Conservation (phyloP, 2,888 invertebrate genomes). For the Heliothis peltigera region DNA sequence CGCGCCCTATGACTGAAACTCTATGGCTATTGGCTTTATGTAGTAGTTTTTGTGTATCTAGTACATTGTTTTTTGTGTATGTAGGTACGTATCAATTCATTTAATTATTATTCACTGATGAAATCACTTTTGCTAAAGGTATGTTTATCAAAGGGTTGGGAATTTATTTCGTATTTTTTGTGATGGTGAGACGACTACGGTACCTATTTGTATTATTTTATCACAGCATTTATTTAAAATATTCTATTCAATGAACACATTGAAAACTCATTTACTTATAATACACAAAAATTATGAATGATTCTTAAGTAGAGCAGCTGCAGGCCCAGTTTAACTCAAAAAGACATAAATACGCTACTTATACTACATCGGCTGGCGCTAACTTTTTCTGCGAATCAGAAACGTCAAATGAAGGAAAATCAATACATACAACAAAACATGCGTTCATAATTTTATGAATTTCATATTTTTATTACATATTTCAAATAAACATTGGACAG, state of each 20-base stretch:
- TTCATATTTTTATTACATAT: no score
- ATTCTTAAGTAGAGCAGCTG: slow-evolving; percentile 5
- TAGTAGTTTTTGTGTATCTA: not conserved
- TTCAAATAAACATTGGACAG: no score
- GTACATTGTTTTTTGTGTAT: not conserved
- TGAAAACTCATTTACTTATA: not conserved
- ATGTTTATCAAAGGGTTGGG: slow-evolving; percentile 3
- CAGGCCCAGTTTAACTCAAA: slow-evolving; percentile 22
- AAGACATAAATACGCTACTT: slow-evolving; percentile 22
- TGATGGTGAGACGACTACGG: slow-evolving; percentile 15
- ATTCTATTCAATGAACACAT: slow-evolving; percentile 8
- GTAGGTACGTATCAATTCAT: not conserved
- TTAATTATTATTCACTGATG: not conserved
- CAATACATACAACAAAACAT: slow-evolving; percentile 35
- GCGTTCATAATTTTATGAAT: slow-evolving; percentile 32
- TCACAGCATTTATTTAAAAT: not conserved
- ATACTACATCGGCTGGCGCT: slow-evolving; percentile 34
- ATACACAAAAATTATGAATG: not conserved
- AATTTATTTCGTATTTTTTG: not conserved
- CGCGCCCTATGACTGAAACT: slow-evolving; percentile 42
- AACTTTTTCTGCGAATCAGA: slow-evolving; percentile 15
- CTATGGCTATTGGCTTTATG: not conserved
- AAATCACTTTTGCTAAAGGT: not conserved
- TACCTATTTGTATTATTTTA: not conserved
- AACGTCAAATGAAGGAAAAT: slow-evolving; percentile 50